Evolutionary conservation across 1,140 invertebrate genomes (phyloP).

Genomic region (Forficula auricularia): DNA sequence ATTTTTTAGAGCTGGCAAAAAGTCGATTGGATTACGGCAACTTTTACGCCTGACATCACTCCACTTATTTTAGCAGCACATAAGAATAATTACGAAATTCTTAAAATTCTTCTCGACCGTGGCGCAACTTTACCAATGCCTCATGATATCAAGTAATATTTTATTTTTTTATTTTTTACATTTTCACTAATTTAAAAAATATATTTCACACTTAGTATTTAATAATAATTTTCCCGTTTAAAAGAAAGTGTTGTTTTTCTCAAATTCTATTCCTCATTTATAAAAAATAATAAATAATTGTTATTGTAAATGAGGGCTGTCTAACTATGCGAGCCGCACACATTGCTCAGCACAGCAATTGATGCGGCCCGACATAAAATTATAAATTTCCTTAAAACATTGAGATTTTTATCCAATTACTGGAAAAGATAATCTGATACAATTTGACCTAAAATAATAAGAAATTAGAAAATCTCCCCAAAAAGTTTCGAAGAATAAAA

Average conservation of each 20-base stretch:
- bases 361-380: too few relatives aligned
- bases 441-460: too few relatives aligned
- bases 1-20: conserved; percentile 62
- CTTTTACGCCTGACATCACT: conserved; percentile 81
- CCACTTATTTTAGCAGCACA: conserved; percentile 82
- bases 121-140: conserved; percentile 73
- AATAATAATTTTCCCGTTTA: neutral
- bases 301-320: too few relatives aligned
- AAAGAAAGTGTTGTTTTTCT: neutral
- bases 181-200: neutral
- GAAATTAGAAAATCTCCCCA: too few relatives aligned
- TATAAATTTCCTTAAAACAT: too few relatives aligned
- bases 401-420: too few relatives aligned
- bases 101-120: conserved; percentile 75
- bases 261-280: neutral
- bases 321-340: too few relatives aligned
- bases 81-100: conserved; percentile 85
- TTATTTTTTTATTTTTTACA: conserved; percentile 11
- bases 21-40: conserved; percentile 58
- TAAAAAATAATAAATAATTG: too few relatives aligned
- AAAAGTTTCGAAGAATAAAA: too few relatives aligned
- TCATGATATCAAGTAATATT: conserved; percentile 63
- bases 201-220: too few relatives aligned
- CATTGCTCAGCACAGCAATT: too few relatives aligned
- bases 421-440: too few relatives aligned